Evolutionary conservation across 2,888 invertebrate genomes (phyloP).

Genomic region (Aethes cnicana): DNA sequence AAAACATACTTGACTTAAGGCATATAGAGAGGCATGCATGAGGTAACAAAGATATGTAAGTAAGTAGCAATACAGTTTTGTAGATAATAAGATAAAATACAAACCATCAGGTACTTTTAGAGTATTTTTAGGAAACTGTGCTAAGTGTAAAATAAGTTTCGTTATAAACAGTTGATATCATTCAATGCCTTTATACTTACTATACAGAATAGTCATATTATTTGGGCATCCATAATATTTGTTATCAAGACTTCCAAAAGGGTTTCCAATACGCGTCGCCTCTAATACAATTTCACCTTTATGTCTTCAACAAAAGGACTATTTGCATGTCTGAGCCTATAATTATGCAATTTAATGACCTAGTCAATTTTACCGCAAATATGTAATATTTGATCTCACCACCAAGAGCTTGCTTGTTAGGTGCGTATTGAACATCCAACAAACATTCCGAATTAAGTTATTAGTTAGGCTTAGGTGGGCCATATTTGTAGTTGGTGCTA

Average conservation of each 20-base stretch:
- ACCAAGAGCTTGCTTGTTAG: constrained; percentile 17
- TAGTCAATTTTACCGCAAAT: constrained; percentile 7
- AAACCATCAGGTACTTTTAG: no score
- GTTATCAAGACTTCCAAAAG: neutral
- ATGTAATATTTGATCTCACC: constrained; percentile 4
- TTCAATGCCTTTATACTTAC: no score
- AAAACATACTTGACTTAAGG: no score
- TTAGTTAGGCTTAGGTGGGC: constrained; percentile 6
- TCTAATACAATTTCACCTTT: constrained; percentile 50
- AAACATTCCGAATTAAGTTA: constrained; percentile 25
- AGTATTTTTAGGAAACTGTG: no score
- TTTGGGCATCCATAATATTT: no score
- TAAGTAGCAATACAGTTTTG: no score
- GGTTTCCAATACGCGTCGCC: constrained; percentile 38
- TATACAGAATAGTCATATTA: no score
- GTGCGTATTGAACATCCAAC: constrained; percentile 20
- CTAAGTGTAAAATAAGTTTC: no score
- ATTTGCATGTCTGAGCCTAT: constrained; percentile 42
- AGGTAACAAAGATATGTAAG: no score
- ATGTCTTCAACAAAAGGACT: constrained; percentile 30
- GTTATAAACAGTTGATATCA: no score
- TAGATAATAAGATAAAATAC: no score
- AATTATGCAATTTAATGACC: constrained; percentile 24
- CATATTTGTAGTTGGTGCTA: constrained; percentile 2
- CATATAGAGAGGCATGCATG: no score